Base-by-base conservation (phyloP, 2,797 vertebrate species). In the Bryconaethiops microstoma region DNA sequence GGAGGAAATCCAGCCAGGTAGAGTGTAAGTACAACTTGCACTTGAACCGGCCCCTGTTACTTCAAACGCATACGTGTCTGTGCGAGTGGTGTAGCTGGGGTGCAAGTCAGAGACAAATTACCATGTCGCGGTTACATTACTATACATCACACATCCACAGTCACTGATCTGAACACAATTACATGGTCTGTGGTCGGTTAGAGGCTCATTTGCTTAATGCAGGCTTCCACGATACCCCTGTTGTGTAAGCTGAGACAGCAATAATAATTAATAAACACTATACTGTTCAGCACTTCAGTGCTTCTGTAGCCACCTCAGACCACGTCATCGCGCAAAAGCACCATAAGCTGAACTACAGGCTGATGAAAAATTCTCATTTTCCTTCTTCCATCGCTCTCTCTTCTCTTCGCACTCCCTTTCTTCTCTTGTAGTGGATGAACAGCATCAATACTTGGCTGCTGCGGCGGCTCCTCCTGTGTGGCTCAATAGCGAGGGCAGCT, bases 261-360 rank as follows among this genome's bases (percentile, higher is more conserved):
- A 55, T 55, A 55, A 55, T 19, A 57, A n/a, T 8, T 57, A 57
- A 57, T 1, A 57, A 57, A 57, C 19, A 7, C n/a, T 8, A 57
- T 57, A n/a, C 8, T 21, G 54, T 57, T 19, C 7, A 57, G 7
- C 17, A 55, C 50, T 52, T 4, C 2, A 13, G 9, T 16, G 55
- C 23, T 60, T 60, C n/a, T 21, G 59, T 21, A 60, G 59, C 59
- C 7, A n/a, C n/a, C 23, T 39, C 40, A 21, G 7, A 68, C 7
- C 77, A 86, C 88, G 90, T 90, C 91, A 90, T 91, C 88, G 92
- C 92, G 91, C 89, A 93, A 92, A 93, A 90, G 81, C 80, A 60
- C 81, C 82, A 89, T 12, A 48, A 13, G n/a, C 42, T 14, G 5
- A 13, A 16, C 19, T 70, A 16, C 23, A 23, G 88, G 83, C 83